Percentiles rank a stretch among this genome's conserved stretches.
phyloP scores from a whole-genome alignment of 2,888 invertebrate species.

The Dysmachus trigonus region DNA sequence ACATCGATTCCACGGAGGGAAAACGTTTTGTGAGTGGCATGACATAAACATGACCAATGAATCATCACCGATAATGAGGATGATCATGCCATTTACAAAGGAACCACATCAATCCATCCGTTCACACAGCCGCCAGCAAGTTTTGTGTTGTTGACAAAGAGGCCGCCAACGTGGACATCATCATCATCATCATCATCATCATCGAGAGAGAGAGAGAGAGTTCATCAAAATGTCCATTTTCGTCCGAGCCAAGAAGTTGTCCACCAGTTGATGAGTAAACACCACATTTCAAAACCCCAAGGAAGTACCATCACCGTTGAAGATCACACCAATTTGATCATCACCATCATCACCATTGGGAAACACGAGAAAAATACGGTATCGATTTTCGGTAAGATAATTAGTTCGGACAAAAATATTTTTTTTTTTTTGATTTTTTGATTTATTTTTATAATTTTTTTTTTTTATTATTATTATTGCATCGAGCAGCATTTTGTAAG shows the following conservation, averaged over 20 bases:
- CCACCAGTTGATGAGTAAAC: slow-evolving; percentile 27
- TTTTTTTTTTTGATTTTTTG: slow-evolving; percentile 55
- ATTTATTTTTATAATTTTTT: slow-evolving; percentile 54
- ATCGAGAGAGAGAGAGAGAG: neutral
- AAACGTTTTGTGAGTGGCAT: neutral
- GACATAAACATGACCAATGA: neutral
- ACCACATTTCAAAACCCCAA: slow-evolving; percentile 26
- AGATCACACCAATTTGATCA: slow-evolving; percentile 49
- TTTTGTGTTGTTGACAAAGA: neutral
- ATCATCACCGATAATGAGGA: neutral
- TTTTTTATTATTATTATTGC: slow-evolving; percentile 53
- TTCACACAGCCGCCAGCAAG: neutral
- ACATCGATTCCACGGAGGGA: neutral
- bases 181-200: neutral
- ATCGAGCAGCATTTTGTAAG: slow-evolving; percentile 43
- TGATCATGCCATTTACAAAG: slow-evolving; percentile 18
- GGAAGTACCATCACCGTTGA: slow-evolving; percentile 39
- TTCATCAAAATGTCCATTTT: slow-evolving; percentile 59
- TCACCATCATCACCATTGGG: slow-evolving; percentile 61
- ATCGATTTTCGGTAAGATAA: slow-evolving; percentile 67
- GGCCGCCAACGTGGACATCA: neutral
- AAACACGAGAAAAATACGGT: slow-evolving; percentile 67
- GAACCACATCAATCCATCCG: neutral
- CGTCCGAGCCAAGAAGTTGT: slow-evolving; percentile 65
- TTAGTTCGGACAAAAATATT: slow-evolving; percentile 64